Conservation (phyloP, 1,140 invertebrate genomes). For the Pogonus chalceus region DNA sequence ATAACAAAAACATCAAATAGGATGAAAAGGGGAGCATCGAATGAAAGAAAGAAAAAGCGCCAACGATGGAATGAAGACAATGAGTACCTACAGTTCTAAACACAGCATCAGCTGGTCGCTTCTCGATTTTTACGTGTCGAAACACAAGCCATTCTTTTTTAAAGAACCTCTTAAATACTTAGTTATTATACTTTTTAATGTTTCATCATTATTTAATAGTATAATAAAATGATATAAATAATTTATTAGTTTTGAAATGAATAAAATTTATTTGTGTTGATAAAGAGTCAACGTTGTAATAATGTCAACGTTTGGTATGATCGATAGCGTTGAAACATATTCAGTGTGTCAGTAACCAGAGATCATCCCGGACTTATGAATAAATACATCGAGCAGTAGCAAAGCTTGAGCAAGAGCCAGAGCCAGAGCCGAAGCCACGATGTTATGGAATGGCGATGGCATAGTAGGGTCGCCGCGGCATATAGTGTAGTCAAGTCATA, state of each 20-base stretch:
- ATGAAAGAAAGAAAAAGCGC: background rate
- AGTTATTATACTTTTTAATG: background rate
- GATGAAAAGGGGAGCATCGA: background rate
- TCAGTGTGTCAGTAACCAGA: conserved; percentile 3
- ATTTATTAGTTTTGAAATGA: no score
- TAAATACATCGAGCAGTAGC: background rate
- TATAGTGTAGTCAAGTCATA: background rate
- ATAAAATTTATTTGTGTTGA: no score
- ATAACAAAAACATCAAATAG: conserved; percentile 5
- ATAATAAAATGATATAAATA: no score
- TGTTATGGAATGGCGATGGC: background rate
- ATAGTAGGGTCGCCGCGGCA: background rate
- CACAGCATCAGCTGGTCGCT: no score
- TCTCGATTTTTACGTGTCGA: no score
- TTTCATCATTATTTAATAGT: no score
- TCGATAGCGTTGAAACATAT: conserved; percentile 1
- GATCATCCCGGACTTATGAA: conserved; percentile 6
- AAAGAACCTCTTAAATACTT: no score
- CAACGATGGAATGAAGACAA: background rate
- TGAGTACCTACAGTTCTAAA: no score
- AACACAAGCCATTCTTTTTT: no score
- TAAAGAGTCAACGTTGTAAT: background rate
- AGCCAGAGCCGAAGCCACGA: background rate
- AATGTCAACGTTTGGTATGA: background rate
- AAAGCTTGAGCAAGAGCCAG: background rate